Evolutionary conservation across 2,888 invertebrate species (phyloP).

Genomic region (Acrobasis repandana): DNA sequence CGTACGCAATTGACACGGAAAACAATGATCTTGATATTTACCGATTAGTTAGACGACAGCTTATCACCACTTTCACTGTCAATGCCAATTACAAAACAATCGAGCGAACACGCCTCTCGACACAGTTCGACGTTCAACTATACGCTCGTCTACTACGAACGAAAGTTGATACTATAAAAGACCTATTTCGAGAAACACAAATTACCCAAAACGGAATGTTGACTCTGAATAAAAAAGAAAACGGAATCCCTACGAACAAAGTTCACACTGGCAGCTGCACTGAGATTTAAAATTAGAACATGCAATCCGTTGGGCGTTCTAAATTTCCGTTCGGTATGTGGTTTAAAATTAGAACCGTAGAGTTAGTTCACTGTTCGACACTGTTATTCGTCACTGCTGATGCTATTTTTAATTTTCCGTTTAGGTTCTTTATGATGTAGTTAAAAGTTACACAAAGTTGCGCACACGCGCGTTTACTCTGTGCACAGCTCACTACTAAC

Average conservation of each 20-base stretch:
- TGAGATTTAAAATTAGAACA: conserved; percentile 70
- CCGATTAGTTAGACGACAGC: conserved; percentile 47
- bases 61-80: conserved; percentile 64
- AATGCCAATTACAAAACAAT: conserved; percentile 63
- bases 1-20: conserved; percentile 29
- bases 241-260: conserved; percentile 67
- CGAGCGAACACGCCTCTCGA: conserved; percentile 41
- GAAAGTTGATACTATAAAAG: conserved; percentile 33
- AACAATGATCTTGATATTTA: conserved; percentile 55
- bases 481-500: conserved; percentile 53
- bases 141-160: conserved; percentile 34
- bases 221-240: conserved; percentile 43
- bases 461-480: conserved; percentile 49
- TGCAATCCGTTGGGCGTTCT: conserved; percentile 77
- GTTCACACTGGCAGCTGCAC: conserved; percentile 78
- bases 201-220: conserved; percentile 43
- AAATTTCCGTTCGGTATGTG: conserved; percentile 77
- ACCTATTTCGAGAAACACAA: conserved; percentile 31
- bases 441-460: conserved; percentile 22
- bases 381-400: conserved; percentile 73
- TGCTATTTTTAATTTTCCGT: conserved; percentile 59
- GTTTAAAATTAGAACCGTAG: conserved; percentile 74
- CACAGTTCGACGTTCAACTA: conserved; percentile 38
- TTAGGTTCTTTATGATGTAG: conserved; percentile 31
- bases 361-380: conserved; percentile 78